phyloP scores from a whole-genome alignment of 2,797 vertebrate genomes.

The Saxicola maurus region DNA sequence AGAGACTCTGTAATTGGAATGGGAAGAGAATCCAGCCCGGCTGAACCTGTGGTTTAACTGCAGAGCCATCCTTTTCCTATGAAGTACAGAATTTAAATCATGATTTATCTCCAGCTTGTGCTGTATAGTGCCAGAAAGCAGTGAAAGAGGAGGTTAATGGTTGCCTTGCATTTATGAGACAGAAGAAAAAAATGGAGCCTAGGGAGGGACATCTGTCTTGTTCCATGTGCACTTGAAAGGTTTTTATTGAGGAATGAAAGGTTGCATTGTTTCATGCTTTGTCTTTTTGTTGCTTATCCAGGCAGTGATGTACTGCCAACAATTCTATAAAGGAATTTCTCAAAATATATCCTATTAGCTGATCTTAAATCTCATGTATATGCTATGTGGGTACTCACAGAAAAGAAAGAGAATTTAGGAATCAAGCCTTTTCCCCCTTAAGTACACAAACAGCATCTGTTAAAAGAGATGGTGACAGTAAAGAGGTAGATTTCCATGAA shows the following conservation, averaged over 20 bases:
- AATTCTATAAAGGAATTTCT: conserved; percentile 15
- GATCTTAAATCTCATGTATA: neutral
- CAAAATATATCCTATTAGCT: conserved; percentile 5
- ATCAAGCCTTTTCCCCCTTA: neutral
- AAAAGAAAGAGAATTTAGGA: neutral
- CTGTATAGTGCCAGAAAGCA: neutral
- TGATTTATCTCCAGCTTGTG: neutral
- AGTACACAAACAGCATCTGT: neutral
- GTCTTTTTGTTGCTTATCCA: conserved; percentile 25
- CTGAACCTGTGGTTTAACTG: neutral
- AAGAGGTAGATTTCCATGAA: neutral
- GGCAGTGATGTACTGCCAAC: conserved; percentile 36
- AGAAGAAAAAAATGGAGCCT: conserved; percentile 3
- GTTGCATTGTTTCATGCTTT: neutral
- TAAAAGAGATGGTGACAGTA: neutral
- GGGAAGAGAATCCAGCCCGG: neutral
- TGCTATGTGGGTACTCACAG: neutral
- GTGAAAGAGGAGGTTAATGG: conserved; percentile 8
- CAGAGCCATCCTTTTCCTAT: neutral
- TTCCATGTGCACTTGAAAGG: conserved; percentile 4
- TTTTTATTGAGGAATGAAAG: conserved; percentile 46
- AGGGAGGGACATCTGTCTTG: conserved; percentile 29
- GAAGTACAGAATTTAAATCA: neutral
- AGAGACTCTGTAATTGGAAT: neutral
- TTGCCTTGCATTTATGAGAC: conserved; percentile 19